Percentiles rank a stretch among this genome's conserved stretches.
phyloP scores from a whole-genome alignment of 2,888 invertebrate species.

The Sinhomidia bicolor region DNA sequence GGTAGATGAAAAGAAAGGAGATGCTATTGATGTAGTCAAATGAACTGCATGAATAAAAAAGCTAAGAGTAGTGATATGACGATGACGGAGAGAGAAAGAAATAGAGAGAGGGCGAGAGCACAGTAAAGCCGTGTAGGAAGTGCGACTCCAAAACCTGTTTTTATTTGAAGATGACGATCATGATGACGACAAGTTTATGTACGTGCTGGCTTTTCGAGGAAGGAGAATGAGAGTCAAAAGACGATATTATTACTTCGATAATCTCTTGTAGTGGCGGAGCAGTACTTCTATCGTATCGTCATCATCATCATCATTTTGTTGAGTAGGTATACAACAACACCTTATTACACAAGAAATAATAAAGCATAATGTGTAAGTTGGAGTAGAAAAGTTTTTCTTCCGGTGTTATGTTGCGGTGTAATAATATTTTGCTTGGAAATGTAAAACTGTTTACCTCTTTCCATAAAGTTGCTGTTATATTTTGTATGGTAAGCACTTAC shows the following conservation, averaged over 20 bases:
- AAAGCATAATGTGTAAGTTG: background rate
- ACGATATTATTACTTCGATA: conserved; percentile 64
- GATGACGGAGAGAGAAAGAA: no score
- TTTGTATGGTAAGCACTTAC: no score
- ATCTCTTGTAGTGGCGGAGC: conserved; percentile 45
- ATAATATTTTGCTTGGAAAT: no score
- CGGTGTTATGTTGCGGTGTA: no score
- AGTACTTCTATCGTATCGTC: no score
- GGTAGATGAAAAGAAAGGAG: background rate
- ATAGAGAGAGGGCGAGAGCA: no score
- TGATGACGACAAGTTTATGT: background rate
- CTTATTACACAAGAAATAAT: conserved; percentile 23
- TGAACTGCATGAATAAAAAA: no score
- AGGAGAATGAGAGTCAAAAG: conserved; percentile 39
- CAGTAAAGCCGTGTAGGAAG: no score
- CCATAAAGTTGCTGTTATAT: background rate
- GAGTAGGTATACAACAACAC: background rate
- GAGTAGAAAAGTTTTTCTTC: background rate
- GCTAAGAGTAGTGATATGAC: no score
- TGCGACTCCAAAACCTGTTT: no score
- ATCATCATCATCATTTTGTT: conserved; percentile 47
- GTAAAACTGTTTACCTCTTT: background rate
- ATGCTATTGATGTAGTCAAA: no score
- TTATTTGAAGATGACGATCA: background rate
- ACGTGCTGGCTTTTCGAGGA: background rate